Evolutionary conservation across 2,797 vertebrate species (phyloP).

Genomic region (Thamnophis elegans): DNA sequence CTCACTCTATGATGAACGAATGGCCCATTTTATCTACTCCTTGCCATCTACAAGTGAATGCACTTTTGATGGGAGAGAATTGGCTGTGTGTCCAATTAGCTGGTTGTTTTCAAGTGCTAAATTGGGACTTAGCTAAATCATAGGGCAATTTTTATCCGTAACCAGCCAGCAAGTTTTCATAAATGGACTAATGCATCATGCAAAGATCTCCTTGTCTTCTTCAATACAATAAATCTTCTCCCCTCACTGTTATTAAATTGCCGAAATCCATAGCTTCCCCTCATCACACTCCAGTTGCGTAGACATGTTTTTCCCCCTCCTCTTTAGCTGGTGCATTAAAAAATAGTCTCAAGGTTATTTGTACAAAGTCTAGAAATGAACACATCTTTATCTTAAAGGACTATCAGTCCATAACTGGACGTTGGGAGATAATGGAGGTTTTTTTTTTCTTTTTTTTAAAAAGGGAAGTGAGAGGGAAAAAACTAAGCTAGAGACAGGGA

Average conservation of each 20-base stretch:
- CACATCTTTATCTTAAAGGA: background rate
- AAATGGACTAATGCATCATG: slow-evolving; percentile 18
- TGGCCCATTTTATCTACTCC: background rate
- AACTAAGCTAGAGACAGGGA: background rate
- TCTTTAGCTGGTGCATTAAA: background rate
- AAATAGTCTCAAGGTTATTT: background rate
- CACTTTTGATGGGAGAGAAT: background rate
- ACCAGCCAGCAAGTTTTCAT: slow-evolving; percentile 31
- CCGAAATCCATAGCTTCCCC: background rate
- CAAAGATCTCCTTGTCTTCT: slow-evolving; percentile 29
- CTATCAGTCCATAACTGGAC: slow-evolving; percentile 1
- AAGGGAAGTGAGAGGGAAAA: background rate
- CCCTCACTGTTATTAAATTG: background rate
- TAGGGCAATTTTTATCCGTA: slow-evolving; percentile 21
- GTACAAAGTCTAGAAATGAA: slow-evolving; percentile 14
- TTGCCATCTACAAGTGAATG: background rate
- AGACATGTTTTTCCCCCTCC: background rate
- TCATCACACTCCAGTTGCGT: background rate
- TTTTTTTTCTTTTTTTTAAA: too few relatives aligned
- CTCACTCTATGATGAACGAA: background rate
- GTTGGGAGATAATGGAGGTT: background rate
- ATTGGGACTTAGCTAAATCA: slow-evolving; percentile 24
- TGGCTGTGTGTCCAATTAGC: background rate
- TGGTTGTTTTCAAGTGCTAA: slow-evolving; percentile 16
- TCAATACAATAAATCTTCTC: background rate